A percentile compares a stretch with the other conserved stretches of the same genome.
These are phyloP conservation scores for Catharus fuscescens DNA, from an alignment of 2,113 vertebrate genomes.

Conservation along the genomic window DNA sequence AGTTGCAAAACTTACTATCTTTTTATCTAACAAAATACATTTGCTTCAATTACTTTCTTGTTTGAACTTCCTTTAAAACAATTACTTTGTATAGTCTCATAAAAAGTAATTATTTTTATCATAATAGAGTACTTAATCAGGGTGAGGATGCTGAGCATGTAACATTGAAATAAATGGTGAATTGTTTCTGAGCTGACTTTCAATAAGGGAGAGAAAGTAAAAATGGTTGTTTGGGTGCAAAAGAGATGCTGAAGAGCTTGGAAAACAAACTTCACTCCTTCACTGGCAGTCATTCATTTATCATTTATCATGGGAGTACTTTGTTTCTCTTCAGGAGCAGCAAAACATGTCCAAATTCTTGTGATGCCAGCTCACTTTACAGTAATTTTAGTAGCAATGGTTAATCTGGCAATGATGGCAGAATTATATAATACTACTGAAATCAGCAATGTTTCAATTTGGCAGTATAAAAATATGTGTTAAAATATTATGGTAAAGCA, in stretches of 20 bases:
- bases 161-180: not conserved
- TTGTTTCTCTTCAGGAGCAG: not conserved
- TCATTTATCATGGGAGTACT: not conserved
- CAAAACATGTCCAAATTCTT: not conserved
- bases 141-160: not conserved
- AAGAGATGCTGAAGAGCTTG: not conserved
- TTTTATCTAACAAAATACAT: not conserved
- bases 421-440: not conserved
- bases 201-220: not conserved
- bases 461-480: not conserved
- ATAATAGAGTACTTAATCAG: not conserved
- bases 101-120: not conserved
- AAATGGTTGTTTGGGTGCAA: not conserved
- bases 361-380: not conserved
- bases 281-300: not conserved
- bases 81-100: not conserved
- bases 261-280: not conserved
- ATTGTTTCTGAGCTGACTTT: not conserved
- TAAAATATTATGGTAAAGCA: slow-evolving; percentile 54
- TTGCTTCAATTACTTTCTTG: not conserved
- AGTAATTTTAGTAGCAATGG: slow-evolving; percentile 21
- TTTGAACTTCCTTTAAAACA: not conserved
- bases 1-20: not conserved
- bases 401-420: not conserved
- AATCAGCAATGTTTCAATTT: slow-evolving; percentile 30